Conservation (phyloP, 1,140 invertebrate species). For the Drosophila littoralis region DNA sequence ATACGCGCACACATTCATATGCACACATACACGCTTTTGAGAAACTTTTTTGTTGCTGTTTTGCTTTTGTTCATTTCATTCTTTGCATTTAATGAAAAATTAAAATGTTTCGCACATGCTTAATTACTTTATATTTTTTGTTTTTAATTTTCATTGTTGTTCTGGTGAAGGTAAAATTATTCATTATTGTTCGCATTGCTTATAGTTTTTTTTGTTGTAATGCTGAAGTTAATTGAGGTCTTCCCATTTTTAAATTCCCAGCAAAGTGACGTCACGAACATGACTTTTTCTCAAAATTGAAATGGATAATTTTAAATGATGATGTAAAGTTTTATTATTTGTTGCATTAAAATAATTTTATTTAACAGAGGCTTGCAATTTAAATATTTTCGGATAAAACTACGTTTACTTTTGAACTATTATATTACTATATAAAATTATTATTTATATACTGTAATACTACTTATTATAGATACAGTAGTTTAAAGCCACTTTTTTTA, state of each 20-base stretch:
- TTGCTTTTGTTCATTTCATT: slow-evolving; percentile 33
- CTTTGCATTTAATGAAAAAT: slow-evolving; percentile 51
- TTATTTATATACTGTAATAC: no score
- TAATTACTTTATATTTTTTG: slow-evolving; percentile 66
- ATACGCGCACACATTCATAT: slow-evolving; percentile 19
- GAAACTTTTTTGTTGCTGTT: slow-evolving; percentile 20
- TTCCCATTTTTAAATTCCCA: background rate
- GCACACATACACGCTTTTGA: background rate
- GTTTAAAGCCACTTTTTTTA: no score
- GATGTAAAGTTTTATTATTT: background rate
- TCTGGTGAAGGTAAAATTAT: slow-evolving; percentile 35
- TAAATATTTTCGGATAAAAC: no score
- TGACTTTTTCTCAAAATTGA: no score
- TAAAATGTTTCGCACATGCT: slow-evolving; percentile 63
- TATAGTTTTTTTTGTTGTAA: background rate
- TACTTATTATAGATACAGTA: no score
- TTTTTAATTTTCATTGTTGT: slow-evolving; percentile 3
- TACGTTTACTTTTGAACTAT: no score
- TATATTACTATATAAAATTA: no score
- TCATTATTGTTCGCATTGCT: slow-evolving; percentile 19
- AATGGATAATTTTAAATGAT: no score
- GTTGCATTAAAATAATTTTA: background rate
- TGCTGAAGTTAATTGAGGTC: background rate
- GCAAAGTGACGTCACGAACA: no score
- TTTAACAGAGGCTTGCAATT: background rate